These are phyloP conservation scores for Trididemnum nubilum DNA, from an alignment of 23 tunicate genomes.

Conservation along the genomic window DNA sequence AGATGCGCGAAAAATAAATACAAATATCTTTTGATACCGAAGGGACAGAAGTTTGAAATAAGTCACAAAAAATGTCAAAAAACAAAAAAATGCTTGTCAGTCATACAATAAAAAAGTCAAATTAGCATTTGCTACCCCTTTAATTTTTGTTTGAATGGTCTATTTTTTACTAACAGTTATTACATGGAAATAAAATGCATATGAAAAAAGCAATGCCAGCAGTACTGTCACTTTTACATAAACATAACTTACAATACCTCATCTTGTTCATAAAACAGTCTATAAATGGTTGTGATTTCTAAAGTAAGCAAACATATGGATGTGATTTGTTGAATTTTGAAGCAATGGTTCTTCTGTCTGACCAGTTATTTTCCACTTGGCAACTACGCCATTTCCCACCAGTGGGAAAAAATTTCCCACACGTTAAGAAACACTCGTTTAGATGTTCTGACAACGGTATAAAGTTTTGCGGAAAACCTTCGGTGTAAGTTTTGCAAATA, in stretches of 20 bases:
- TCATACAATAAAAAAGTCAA: too few species aligned
- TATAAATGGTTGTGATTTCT: constrained; percentile 29
- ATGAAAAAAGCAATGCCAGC: constrained; percentile 8
- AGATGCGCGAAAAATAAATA: too few species aligned
- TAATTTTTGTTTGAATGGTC: too few species aligned
- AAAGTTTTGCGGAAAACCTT: too few species aligned
- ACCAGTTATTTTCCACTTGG: constrained; percentile 22
- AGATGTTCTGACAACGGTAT: neutral
- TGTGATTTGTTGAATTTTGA: constrained; percentile 20
- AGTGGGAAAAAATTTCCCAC: constrained; percentile 18
- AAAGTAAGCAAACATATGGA: constrained; percentile 21
- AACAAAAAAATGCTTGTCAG: too few species aligned
- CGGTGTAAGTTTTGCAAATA: too few species aligned
- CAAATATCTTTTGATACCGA: too few species aligned
- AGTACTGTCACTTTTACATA: constrained; percentile 20
- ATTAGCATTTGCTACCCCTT: too few species aligned
- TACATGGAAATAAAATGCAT: too few species aligned
- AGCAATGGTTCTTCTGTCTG: constrained; percentile 27
- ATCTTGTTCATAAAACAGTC: constrained; percentile 17
- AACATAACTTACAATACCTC: constrained; percentile 32
- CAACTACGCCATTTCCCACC: constrained; percentile 33
- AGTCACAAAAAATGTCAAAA: too few species aligned
- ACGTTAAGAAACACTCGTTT: constrained; percentile 1
- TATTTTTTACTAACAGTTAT: too few species aligned
- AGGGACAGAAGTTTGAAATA: too few species aligned